Conservation (phyloP, 2,113 vertebrate genomes). For the Brevimyrus niger region DNA sequence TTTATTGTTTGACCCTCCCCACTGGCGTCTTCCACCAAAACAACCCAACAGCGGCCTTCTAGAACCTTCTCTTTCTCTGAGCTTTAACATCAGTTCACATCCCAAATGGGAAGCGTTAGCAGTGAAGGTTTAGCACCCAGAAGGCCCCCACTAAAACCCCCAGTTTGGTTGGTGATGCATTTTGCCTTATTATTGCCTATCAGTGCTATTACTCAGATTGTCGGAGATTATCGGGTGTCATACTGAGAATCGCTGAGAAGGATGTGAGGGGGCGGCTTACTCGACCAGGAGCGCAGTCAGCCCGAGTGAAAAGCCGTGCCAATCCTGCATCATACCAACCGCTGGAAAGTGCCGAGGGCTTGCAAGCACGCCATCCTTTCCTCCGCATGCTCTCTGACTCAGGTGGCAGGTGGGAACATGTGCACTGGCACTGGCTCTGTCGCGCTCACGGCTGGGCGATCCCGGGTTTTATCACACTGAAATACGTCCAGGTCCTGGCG, state of each 20-base stretch:
- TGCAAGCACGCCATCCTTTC: background rate
- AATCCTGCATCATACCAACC: background rate
- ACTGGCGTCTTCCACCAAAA: background rate
- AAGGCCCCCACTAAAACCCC: background rate
- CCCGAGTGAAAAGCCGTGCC: too few species aligned
- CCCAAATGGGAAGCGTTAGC: background rate
- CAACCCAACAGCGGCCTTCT: background rate
- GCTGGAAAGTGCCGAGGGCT: background rate
- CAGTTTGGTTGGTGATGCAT: background rate
- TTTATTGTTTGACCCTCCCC: background rate
- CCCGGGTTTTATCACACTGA: background rate
- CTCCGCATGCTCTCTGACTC: background rate
- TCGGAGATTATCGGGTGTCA: background rate
- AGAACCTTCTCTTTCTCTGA: background rate
- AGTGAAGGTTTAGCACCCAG: background rate
- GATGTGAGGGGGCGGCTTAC: slow-evolving; percentile 11
- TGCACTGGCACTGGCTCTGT: background rate
- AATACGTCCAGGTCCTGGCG: background rate
- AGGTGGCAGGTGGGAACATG: background rate
- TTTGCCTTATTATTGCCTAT: background rate
- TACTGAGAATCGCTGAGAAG: slow-evolving; percentile 9
- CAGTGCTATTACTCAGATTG: background rate
- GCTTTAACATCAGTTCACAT: background rate
- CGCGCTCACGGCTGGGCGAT: background rate
- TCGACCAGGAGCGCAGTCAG: background rate